These are phyloP conservation scores for Procambarus clarkii DNA, from an alignment of 1,140 invertebrate genomes.

Conservation along the genomic window DNA sequence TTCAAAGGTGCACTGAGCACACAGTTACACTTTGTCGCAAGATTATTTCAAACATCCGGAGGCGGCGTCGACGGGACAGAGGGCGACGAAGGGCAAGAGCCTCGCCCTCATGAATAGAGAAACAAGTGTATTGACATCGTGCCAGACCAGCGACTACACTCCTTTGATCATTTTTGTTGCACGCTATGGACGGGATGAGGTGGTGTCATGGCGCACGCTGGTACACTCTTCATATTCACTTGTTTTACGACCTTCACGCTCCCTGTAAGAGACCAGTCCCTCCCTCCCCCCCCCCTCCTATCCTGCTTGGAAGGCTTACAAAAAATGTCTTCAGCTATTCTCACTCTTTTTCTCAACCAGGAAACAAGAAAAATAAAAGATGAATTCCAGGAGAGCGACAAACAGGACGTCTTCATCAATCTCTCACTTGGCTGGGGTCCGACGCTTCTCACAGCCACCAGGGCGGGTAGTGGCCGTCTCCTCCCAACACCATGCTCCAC, in stretches of 20 bases:
- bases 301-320: background rate
- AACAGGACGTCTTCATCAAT: slow-evolving; percentile 15
- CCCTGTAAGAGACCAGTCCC: too few species aligned
- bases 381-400: slow-evolving; percentile 1
- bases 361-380: background rate
- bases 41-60: slow-evolving; percentile 56
- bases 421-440: background rate
- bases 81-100: background rate
- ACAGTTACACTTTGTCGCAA: slow-evolving; percentile 57
- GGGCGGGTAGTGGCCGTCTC: too few species aligned
- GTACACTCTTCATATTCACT: background rate
- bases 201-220: background rate
- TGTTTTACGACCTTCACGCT: background rate
- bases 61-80: slow-evolving; percentile 28
- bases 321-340: background rate
- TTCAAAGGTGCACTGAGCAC: slow-evolving; percentile 58
- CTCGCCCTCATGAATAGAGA: slow-evolving; percentile 46
- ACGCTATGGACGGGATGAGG: background rate
- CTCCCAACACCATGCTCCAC: too few species aligned
- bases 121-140: slow-evolving; percentile 48
- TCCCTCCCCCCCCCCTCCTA: too few species aligned
- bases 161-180: slow-evolving; percentile 29
- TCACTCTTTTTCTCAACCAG: background rate
- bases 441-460: background rate
- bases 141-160: slow-evolving; percentile 43